Evolutionary conservation across 2,888 invertebrate species (phyloP).

Genomic region (Ornithoptera priamus): DNA sequence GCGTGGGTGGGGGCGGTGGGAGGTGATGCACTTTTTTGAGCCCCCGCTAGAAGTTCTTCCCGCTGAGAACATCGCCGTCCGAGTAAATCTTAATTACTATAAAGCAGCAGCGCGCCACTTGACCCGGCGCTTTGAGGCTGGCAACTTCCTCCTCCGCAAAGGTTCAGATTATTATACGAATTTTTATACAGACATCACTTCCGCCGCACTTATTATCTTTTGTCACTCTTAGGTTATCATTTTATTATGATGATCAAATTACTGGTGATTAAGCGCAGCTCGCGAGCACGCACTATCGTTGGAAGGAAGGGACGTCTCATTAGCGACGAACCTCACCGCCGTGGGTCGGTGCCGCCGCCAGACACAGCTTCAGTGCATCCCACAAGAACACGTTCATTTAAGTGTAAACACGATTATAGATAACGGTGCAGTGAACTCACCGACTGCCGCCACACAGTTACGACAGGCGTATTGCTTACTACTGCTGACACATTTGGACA

Average conservation of each 20-base stretch:
- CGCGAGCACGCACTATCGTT: too few species aligned
- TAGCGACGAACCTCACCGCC: too few species aligned
- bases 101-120: slow-evolving; percentile 1
- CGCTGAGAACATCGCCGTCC: background rate
- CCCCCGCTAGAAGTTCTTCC: background rate
- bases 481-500: too few species aligned
- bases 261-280: background rate
- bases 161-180: slow-evolving; percentile 4
- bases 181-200: slow-evolving; percentile 6
- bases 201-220: background rate
- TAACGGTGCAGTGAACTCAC: too few species aligned
- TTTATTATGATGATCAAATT: background rate
- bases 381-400: too few species aligned
- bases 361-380: too few species aligned
- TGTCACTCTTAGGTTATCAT: background rate
- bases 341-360: too few species aligned
- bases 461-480: too few species aligned
- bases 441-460: too few species aligned
- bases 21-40: background rate
- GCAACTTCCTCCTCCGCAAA: background rate
- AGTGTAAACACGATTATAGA: too few species aligned
- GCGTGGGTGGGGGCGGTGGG: background rate
- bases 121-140: background rate
- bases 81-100: slow-evolving; percentile 11
- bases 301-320: too few species aligned